Conservation (phyloP, 2,888 invertebrate species). For the Celastrina argiolus region DNA sequence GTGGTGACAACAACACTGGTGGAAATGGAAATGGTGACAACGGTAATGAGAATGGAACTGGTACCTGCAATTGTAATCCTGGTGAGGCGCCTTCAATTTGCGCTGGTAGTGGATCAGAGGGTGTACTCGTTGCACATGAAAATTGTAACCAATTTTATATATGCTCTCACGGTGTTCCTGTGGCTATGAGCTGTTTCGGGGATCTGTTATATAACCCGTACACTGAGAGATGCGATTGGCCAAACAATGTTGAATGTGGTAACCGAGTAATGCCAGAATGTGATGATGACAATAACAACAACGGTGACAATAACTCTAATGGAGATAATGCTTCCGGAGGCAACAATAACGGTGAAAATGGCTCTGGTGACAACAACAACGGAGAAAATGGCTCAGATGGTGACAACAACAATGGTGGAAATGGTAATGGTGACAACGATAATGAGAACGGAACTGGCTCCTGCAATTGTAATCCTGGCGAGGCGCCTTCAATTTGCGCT, state of each 20-base stretch:
- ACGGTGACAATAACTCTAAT: too few relatives aligned
- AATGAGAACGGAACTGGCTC: conserved; percentile 23
- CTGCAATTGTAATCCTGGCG: conserved; percentile 25
- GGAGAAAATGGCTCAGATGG: conserved; percentile 16
- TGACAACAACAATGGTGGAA: too few relatives aligned
- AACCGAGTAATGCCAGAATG: conserved; percentile 30
- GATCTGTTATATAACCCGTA: conserved; percentile 39
- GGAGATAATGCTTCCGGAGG: background rate
- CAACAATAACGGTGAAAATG: background rate
- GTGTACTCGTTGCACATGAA: conserved; percentile 28
- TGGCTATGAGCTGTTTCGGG: conserved; percentile 34
- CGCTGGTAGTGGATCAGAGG: conserved; percentile 23
- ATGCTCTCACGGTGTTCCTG: conserved; percentile 38
- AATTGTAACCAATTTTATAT: conserved; percentile 40
- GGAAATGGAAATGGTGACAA: conserved; percentile 23
- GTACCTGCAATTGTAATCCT: conserved; percentile 39
- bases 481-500: conserved; percentile 33
- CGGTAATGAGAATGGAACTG: conserved; percentile 26
- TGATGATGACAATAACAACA: conserved; percentile 13
- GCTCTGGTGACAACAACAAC: conserved; percentile 21
- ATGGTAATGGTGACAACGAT: too few relatives aligned
- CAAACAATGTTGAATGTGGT: conserved; percentile 36
- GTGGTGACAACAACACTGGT: conserved; percentile 23
- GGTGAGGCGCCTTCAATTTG: conserved; percentile 34
- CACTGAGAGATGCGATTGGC: conserved; percentile 42